phyloP scores from a whole-genome alignment of 2,888 invertebrate genomes.

The Chrysodeixis includens region DNA sequence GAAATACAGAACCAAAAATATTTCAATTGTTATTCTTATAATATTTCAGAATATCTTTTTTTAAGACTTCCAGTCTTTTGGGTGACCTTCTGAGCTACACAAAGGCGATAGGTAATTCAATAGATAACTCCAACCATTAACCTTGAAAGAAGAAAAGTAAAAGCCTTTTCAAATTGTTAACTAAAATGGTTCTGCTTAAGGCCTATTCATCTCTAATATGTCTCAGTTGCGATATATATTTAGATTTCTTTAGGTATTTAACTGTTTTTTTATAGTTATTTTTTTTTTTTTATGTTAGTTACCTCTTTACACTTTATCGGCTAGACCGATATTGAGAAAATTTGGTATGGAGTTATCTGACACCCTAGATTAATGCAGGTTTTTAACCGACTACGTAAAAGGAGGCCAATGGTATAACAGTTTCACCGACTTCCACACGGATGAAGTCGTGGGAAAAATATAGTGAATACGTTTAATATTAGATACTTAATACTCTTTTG shows the following conservation, averaged over 20 bases:
- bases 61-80: constrained; percentile 26
- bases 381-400: too few relatives aligned
- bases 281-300: too few relatives aligned
- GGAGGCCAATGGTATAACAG: too few relatives aligned
- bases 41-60: constrained; percentile 9
- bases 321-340: too few relatives aligned
- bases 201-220: not conserved
- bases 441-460: too few relatives aligned
- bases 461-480: too few relatives aligned
- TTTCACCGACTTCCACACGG: too few relatives aligned
- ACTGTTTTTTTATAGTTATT: too few relatives aligned
- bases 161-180: constrained; percentile 41
- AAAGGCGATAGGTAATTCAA: constrained; percentile 49
- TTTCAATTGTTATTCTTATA: not conserved
- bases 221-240: not conserved
- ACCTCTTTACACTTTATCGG: too few relatives aligned
- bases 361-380: too few relatives aligned
- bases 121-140: constrained; percentile 52
- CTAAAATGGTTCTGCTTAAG: not conserved
- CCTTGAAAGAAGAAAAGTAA: constrained; percentile 49
- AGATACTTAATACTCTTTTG: not conserved
- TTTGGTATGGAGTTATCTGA: too few relatives aligned
- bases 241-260: not conserved
- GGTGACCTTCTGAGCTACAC: constrained; percentile 35
- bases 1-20: not conserved